Evolutionary conservation across 2,888 invertebrate species (phyloP).

Genomic region (Macrosoma leucophasiata): DNA sequence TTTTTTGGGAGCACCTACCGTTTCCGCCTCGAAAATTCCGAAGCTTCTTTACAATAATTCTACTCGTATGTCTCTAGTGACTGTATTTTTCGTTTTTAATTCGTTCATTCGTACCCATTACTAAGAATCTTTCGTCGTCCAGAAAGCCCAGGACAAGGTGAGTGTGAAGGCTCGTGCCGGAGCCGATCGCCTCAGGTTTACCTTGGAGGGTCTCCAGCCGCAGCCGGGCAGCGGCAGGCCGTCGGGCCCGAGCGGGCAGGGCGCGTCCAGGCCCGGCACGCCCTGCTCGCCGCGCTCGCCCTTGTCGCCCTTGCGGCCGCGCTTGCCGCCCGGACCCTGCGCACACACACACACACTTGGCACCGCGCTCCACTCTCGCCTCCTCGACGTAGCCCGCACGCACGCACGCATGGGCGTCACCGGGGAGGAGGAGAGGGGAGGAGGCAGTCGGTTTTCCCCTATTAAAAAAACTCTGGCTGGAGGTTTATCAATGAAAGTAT

Average conservation of each 20-base stretch:
- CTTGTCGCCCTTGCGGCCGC: constrained; percentile 93
- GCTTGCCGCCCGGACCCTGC: constrained; percentile 91
- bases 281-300: constrained; percentile 97
- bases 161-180: no score
- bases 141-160: no score
- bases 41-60: no score
- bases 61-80: no score
- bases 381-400: neutral
- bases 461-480: no score
- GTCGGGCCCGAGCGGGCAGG: constrained; percentile 97
- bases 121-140: no score
- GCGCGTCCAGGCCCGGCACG: constrained; percentile 97
- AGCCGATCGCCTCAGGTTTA: constrained; percentile 60
- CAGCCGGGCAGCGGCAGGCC: constrained; percentile 97
- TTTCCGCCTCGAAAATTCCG: no score
- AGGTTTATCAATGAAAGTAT: no score
- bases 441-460: no score
- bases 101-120: no score
- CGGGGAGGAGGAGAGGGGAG: constrained; percentile 11
- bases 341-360: constrained; percentile 27
- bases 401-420: constrained; percentile 23
- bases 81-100: no score
- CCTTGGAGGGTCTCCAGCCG: constrained; percentile 93
- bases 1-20: no score
- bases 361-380: constrained; percentile 1